Base-by-base conservation (phyloP, 2,113 vertebrate genomes). In the Sitta europaea region DNA sequence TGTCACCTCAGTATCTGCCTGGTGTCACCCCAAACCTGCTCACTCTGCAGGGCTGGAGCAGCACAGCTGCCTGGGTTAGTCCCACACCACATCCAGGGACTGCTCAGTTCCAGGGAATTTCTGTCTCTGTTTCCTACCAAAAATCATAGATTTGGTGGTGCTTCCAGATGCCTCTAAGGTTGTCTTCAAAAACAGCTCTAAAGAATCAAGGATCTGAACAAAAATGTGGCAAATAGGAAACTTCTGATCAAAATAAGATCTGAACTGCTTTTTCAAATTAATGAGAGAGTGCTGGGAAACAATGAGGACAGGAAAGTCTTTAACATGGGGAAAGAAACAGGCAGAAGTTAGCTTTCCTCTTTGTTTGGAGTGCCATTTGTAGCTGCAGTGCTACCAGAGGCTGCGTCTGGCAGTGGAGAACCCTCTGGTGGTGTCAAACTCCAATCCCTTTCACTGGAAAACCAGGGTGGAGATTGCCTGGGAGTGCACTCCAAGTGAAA, bases 1-100 rank as follows among this genome's bases (percentile, higher is more conserved):
- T 54, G 47, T 68, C 67, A 50, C 67, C 53, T 58, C 18, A 0
- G 36, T 11, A 22, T 27, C 51, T 28, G 11, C 8, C 47, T 19
- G n/a, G 25, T 70, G 82, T 57, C 74, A 68, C 66, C 57, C 54
- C 0, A 0, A 21, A 12, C n/a, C 62, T 79, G 58, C 67, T 66
- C 23, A 0, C 40, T 78, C 71, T 81, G 78, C 57, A 42, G 58
- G 86, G 51, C 55, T 19, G 18, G 43, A 53, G 58, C 17, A 73
- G 63, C 38, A 24, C 5, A 2, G 61, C 28, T 0, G 1, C 38
- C 18, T 0, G 14, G 9, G 35, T 55, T 31, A 24, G 43, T 50
- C 31, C 57, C n/a, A 51, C 20, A 5, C 14, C 1, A 1, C 47
- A 63, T 23, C 61, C 82, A 80, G 50, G 40, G 45, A 28, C 33